Base-by-base conservation (phyloP, 2,888 invertebrate species). In the Lysandra coridon region DNA sequence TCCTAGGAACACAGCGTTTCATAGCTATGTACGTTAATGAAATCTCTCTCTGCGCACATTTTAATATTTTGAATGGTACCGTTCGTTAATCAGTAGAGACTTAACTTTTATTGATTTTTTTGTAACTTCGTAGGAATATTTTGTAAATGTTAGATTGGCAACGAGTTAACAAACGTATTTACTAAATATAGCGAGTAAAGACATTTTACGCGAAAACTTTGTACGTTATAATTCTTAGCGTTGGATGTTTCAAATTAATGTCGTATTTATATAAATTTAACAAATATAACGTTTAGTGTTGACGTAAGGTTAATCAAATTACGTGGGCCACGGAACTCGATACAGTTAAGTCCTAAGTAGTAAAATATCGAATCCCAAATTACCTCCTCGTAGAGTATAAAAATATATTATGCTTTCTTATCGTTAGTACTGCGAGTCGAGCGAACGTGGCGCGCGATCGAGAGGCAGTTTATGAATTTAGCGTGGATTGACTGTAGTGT, bases 1-100 rank as follows among this genome's bases (percentile, higher is more conserved):
- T 80, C 81, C 80, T 82, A 81, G 79, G 78, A 78, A 73, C 81
- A 78, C 73, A 69, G 53, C 79, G 73, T 79, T 80, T 76, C 78
- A 80, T 44, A 49, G 49, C 30, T 53, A 80, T 64, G 60, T 80
- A 69, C 78, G 40, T 64, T 76, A 53, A 57, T 57, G 75, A 79
- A 40, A 40, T 75, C 80, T 69, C 33, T 80, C 73, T 79, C 75
- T 62, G 62, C 75, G 75, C 79, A 79, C 75, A 76, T 64, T 75
- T 78, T 17, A 44, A 79, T 62, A 62, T 79, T 79, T 75, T 53
- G 30, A 76, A 79, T 79, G 74, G 60, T 75, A 75, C 74, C 64
- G 62, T 75, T 75, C 57, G 74, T 79, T 64, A 64, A 74, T 44
- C 30, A 44, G 40, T 79, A 75, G 60, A 49, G 75, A 44, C 62